phyloP scores from a whole-genome alignment of 2,888 invertebrate species.

The Drosophila formosana region DNA sequence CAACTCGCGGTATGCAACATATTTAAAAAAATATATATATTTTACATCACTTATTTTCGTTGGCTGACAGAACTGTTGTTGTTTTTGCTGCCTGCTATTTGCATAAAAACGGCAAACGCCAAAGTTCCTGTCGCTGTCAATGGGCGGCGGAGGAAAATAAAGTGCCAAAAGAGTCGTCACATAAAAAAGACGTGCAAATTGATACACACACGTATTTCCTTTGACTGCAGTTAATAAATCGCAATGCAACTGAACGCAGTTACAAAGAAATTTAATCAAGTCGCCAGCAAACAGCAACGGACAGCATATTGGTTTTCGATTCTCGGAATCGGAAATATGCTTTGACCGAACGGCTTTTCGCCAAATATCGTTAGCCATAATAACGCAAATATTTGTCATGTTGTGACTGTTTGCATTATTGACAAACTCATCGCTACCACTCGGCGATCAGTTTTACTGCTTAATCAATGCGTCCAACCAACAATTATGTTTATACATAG shows the following conservation, averaged over 20 bases:
- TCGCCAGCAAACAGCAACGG: not conserved
- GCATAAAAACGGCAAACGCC: constrained; percentile 48
- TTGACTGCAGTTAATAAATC: constrained; percentile 21
- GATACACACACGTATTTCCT: not conserved
- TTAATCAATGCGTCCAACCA: no score
- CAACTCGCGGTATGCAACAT: constrained; percentile 20
- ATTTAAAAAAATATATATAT: not conserved
- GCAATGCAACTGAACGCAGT: not conserved
- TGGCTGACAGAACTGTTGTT: constrained; percentile 6
- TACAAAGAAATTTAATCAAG: constrained; percentile 8
- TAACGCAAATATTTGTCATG: not conserved
- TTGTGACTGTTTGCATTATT: no score
- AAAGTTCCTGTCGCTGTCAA: constrained; percentile 9
- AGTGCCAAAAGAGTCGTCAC: not conserved
- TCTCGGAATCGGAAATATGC: not conserved
- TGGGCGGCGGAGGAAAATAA: constrained; percentile 13
- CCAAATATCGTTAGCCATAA: not conserved
- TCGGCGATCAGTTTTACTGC: no score
- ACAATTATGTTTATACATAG: no score
- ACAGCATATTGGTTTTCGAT: not conserved
- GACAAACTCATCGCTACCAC: no score
- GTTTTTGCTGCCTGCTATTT: constrained; percentile 44
- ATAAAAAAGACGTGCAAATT: constrained; percentile 6
- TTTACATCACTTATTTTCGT: no score
- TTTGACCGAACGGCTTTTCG: no score